Conservation (phyloP, 2,888 invertebrate genomes). For the Apodemia mormo region DNA sequence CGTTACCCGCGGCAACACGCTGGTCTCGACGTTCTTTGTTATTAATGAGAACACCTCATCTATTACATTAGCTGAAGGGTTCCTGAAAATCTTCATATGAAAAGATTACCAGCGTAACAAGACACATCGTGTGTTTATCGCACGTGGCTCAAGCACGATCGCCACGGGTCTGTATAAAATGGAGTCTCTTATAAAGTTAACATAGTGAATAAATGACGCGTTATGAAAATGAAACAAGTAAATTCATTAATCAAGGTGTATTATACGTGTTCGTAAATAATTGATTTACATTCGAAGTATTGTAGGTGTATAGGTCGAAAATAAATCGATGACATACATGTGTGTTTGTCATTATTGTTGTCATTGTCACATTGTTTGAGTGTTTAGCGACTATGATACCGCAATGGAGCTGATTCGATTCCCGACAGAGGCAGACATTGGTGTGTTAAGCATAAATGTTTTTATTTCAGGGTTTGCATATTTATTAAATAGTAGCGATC, state of each 20-base stretch:
- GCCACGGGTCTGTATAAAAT: conserved; percentile 34
- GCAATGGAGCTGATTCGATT: too few relatives aligned
- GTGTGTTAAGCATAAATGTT: too few relatives aligned
- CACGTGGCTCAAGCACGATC: conserved; percentile 35
- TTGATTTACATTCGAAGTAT: conserved; percentile 45
- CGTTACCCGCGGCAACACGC: conserved; percentile 65
- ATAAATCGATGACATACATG: too few relatives aligned
- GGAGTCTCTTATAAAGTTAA: conserved; percentile 58
- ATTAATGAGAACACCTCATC: conserved; percentile 81
- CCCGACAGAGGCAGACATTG: too few relatives aligned
- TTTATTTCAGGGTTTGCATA: too few relatives aligned
- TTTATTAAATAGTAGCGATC: too few relatives aligned
- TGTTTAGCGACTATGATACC: too few relatives aligned
- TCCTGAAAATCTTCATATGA: conserved; percentile 63
- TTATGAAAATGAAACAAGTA: conserved; percentile 74
- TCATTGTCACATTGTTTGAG: too few relatives aligned
- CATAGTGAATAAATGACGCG: conserved; percentile 76
- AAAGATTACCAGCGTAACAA: conserved; percentile 53
- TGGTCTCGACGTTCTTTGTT: conserved; percentile 78
- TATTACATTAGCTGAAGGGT: conserved; percentile 79
- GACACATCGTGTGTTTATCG: conserved; percentile 45
- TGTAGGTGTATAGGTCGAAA: conserved; percentile 28
- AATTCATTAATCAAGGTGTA: conserved; percentile 73
- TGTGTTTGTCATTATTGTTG: too few relatives aligned
- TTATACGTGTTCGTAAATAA: conserved; percentile 45